Evolutionary conservation across 2,888 invertebrate genomes (phyloP).

Genomic region (Leptopilina drosophilae): DNA sequence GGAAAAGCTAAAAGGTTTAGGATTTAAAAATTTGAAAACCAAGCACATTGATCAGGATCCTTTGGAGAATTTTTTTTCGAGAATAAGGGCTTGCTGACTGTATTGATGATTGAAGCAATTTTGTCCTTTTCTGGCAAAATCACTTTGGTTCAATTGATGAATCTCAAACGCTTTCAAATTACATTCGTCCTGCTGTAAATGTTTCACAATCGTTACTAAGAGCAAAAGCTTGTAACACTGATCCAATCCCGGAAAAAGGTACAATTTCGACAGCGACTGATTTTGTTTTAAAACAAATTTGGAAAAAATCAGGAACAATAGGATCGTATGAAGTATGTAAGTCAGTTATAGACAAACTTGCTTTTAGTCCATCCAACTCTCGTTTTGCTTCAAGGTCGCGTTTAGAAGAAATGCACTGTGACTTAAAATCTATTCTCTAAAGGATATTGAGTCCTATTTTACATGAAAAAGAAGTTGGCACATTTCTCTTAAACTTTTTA

Average conservation of each 20-base stretch:
- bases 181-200: neutral
- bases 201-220: neutral
- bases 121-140: neutral
- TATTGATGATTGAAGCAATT: neutral
- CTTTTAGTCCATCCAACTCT: neutral
- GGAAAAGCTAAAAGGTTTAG: constrained; percentile 2
- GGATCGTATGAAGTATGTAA: neutral
- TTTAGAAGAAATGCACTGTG: neutral
- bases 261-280: neutral
- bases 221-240: neutral
- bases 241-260: constrained; percentile 19
- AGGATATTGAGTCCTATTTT: neutral
- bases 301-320: neutral
- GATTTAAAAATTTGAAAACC: constrained; percentile 33
- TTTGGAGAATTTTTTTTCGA: constrained; percentile 6
- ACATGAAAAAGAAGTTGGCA: neutral
- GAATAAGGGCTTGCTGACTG: constrained; percentile 37
- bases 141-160: neutral
- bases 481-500: neutral
- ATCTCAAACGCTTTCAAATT: neutral
- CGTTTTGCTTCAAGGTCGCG: neutral
- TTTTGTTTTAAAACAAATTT: neutral
- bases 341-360: neutral
- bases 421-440: constrained; percentile 1
- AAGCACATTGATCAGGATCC: constrained; percentile 43